Base-by-base conservation (phyloP, 2,113 vertebrate genomes). In the Motacilla alba region DNA sequence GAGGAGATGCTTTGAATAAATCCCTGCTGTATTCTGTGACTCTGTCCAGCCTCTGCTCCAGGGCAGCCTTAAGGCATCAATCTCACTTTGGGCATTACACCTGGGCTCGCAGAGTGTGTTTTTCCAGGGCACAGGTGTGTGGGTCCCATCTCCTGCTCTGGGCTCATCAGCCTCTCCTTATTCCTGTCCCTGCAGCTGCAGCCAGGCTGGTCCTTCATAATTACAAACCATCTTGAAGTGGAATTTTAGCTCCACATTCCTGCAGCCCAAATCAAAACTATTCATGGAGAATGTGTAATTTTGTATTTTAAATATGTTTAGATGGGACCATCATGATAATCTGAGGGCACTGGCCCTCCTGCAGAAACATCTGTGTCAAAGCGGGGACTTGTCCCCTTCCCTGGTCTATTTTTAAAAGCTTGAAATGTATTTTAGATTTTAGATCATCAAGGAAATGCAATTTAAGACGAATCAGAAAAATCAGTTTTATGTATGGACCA, bases 151-250 rank as follows among this genome's bases (percentile, higher is more conserved):
- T 11, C 63, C 53, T 27, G 56, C 21, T 50, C n/a, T 3, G 4
- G 17, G 0, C 55, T 33, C 81, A 33, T 13, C 77, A 64, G 33
- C 16, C 6, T 30, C 17, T 26, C 37, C 68, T 20, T 4, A 17
- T 30, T 58, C 49, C 33, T 22, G 66, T 11, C 43, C 62, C 75
- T 35, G 83, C 89, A 96, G 87, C 83, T 94, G 89, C 86, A 90
- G 75, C 75, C 79, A 44, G 43, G 12, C 80, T 47, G 33, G 2
- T 28, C 59, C 67, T 21, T 15, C 47, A 5, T 13, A 52, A 88
- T 83, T 47, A 69, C 1, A 79, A 94, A 55, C 35, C 62, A 33
- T 28, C 52, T 50, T 47, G 5, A 56, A 89, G 37, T 53, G 75
- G 56, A 67, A 88, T 82, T 79, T 46, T 7, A 84, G 60, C 66